These are phyloP conservation scores for Apodemus speciosus DNA, from an alignment of 2,113 vertebrate genomes.

Conservation along the genomic window DNA sequence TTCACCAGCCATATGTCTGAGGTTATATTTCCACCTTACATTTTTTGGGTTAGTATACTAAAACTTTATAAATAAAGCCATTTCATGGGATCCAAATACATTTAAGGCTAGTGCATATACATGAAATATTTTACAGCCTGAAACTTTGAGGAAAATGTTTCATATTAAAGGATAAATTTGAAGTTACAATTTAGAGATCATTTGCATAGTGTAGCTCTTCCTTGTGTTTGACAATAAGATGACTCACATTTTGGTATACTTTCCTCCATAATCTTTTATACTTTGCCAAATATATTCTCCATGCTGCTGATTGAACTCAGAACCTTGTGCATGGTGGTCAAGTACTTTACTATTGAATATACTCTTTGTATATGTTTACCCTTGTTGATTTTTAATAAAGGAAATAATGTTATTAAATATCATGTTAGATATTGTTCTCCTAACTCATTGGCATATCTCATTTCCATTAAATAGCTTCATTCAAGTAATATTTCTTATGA, in stretches of 20 bases:
- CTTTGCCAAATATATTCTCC: slow-evolving; percentile 1
- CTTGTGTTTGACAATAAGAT: neutral
- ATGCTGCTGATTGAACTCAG: neutral
- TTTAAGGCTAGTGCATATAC: neutral
- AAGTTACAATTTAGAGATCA: neutral
- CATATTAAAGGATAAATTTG: neutral
- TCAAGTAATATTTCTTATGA: slow-evolving; percentile 10
- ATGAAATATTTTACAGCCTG: slow-evolving; percentile 20
- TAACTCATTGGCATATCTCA: slow-evolving; percentile 13
- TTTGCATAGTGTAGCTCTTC: neutral
- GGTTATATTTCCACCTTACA: neutral
- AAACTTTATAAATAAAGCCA: neutral
- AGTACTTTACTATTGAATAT: neutral
- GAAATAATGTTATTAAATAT: slow-evolving; percentile 42
- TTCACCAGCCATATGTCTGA: neutral
- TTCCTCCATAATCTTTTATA: neutral
- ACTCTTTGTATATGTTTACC: neutral
- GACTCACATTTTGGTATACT: neutral
- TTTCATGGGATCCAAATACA: neutral
- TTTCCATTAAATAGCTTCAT: slow-evolving; percentile 56
- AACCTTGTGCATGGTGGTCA: neutral
- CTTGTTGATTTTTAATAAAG: slow-evolving; percentile 44
- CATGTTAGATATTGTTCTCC: slow-evolving; percentile 2
- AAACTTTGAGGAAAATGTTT: neutral
- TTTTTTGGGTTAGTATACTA: neutral